phyloP scores from a whole-genome alignment of 2,888 invertebrate species.

The Andrena bucephala region DNA sequence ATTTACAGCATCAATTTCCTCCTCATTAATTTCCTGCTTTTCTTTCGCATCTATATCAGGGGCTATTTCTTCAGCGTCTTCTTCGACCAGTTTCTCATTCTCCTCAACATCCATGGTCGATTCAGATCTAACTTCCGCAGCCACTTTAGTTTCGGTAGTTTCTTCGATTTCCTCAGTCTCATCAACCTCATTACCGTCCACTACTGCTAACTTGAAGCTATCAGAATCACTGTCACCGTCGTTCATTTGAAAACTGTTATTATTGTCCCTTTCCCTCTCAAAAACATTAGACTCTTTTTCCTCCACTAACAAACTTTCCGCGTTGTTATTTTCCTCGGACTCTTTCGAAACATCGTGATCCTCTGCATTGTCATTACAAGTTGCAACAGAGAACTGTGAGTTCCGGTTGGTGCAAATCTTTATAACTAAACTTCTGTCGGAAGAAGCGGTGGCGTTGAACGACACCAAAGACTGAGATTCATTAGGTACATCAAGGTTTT shows the following conservation, averaged over 20 bases:
- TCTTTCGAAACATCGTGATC: slow-evolving; percentile 69
- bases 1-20: slow-evolving; percentile 21
- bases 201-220: slow-evolving; percentile 77
- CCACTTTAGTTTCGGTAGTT: slow-evolving; percentile 34
- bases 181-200: slow-evolving; percentile 70
- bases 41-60: slow-evolving; percentile 57
- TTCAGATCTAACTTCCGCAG: slow-evolving; percentile 56
- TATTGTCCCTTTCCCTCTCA: slow-evolving; percentile 67
- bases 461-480: slow-evolving; percentile 77
- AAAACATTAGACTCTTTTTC: slow-evolving; percentile 66
- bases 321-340: slow-evolving; percentile 80
- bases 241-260: slow-evolving; percentile 68
- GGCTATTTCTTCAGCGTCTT: not conserved
- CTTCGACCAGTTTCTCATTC: slow-evolving; percentile 32
- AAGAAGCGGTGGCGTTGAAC: slow-evolving; percentile 76
- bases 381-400: slow-evolving; percentile 80
- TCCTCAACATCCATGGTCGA: slow-evolving; percentile 52
- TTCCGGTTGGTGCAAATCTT: slow-evolving; percentile 84
- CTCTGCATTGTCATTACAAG: slow-evolving; percentile 61
- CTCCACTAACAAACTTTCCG: slow-evolving; percentile 71
- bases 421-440: slow-evolving; percentile 82
- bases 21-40: slow-evolving; percentile 26
- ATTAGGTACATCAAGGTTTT: slow-evolving; percentile 33
- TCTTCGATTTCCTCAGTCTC: slow-evolving; percentile 65
- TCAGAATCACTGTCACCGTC: slow-evolving; percentile 81